phyloP scores from a whole-genome alignment of 1,140 invertebrate species.

The Littorina saxatilis region DNA sequence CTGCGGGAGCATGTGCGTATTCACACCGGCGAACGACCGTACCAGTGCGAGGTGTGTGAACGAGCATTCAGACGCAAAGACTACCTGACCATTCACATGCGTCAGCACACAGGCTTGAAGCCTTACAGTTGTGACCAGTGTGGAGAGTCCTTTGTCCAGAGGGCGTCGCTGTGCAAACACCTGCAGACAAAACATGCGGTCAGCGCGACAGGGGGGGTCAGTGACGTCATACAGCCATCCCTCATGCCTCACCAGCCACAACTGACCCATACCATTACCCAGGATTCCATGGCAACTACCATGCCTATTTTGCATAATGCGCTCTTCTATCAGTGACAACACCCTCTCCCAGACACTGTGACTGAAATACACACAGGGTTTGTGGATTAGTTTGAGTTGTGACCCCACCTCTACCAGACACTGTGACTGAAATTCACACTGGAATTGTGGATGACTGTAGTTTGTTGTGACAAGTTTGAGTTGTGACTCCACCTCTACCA shows the following conservation, averaged over 20 bases:
- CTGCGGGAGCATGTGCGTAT: conserved; percentile 26
- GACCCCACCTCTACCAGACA: too few relatives aligned
- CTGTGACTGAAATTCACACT: too few relatives aligned
- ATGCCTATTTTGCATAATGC: neutral
- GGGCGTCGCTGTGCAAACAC: conserved; percentile 18
- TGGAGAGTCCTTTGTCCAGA: conserved; percentile 25
- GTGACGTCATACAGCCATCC: neutral
- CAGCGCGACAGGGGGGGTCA: neutral
- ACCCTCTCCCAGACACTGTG: too few relatives aligned
- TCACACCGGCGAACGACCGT: conserved; percentile 24
- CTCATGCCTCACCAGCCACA: neutral
- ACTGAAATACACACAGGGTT: too few relatives aligned
- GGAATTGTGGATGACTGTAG: too few relatives aligned
- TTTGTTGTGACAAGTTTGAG: too few relatives aligned
- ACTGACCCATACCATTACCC: neutral
- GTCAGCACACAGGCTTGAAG: conserved; percentile 21
- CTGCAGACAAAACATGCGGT: conserved; percentile 19
- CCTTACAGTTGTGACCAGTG: conserved; percentile 12
- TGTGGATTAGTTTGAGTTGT: too few relatives aligned
- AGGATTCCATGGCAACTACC: neutral
- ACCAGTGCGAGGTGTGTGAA: conserved; percentile 31
- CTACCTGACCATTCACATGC: conserved; percentile 33
- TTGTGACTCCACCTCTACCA: too few relatives aligned
- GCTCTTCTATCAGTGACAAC: neutral
- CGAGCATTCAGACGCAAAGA: conserved; percentile 21